These are phyloP conservation scores for Crambe crambe DNA, from an alignment of 37 sponge, comb jelly and placozoan species.

Conservation along the genomic window DNA sequence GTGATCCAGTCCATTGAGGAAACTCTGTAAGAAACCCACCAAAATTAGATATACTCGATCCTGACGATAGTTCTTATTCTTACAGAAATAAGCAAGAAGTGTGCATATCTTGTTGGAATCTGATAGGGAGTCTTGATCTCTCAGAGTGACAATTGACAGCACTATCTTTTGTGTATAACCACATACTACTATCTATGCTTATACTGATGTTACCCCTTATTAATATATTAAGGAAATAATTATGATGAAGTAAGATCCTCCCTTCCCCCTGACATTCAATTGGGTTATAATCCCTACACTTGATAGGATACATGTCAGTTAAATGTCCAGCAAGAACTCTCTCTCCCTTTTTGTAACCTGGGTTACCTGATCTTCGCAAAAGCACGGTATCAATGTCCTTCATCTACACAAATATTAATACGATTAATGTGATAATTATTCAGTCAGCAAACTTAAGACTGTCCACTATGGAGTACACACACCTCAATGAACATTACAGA, in stretches of 20 bases:
- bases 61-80: neutral
- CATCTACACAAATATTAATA: no score
- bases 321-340: slow-evolving; percentile 13
- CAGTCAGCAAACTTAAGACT: no score
- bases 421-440: no score
- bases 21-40: neutral
- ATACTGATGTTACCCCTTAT: neutral
- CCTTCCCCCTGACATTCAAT: no score
- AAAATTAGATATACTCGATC: neutral
- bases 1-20: neutral
- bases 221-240: neutral
- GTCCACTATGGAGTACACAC: no score
- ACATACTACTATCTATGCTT: neutral
- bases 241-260: neutral
- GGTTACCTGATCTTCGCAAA: slow-evolving; percentile 33
- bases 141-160: neutral
- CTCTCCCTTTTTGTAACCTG: slow-evolving; percentile 31
- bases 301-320: slow-evolving; percentile 22
- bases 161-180: slow-evolving; percentile 18
- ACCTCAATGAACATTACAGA: neutral
- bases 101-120: slow-evolving; percentile 1
- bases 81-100: slow-evolving; percentile 26
- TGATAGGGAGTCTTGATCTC: neutral
- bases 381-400: neutral
- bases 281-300: no score